Evolutionary conservation across 2,888 invertebrate species (phyloP).

Genomic region (Noctuana brunneofusca): DNA sequence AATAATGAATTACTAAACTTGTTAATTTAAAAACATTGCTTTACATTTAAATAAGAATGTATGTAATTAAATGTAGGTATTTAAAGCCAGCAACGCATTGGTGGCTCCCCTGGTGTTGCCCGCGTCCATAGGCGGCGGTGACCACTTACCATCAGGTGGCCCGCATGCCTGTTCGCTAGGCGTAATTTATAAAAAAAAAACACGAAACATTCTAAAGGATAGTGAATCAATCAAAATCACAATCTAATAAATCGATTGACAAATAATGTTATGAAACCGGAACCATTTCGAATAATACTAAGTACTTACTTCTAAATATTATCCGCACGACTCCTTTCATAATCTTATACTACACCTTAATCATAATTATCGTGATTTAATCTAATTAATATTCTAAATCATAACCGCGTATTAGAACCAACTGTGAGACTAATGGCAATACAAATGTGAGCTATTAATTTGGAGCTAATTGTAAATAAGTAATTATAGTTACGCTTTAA

Average conservation of each 20-base stretch:
- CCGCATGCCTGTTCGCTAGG: too few species aligned
- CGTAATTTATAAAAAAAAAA: not conserved
- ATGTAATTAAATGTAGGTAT: too few species aligned
- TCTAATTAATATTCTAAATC: constrained; percentile 25
- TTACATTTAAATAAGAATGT: too few species aligned
- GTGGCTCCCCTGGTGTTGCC: too few species aligned
- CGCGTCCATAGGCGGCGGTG: too few species aligned
- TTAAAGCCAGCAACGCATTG: too few species aligned
- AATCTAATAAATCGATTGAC: not conserved
- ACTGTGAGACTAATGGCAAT: constrained; percentile 22
- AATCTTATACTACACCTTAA: not conserved
- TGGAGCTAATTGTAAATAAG: constrained; percentile 28
- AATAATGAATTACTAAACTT: too few species aligned
- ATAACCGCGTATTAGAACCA: constrained; percentile 26
- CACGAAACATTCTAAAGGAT: not conserved
- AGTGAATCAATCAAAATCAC: not conserved
- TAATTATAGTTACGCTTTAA: constrained; percentile 21
- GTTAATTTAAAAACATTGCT: too few species aligned
- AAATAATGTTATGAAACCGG: constrained; percentile 11
- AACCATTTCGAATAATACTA: not conserved
- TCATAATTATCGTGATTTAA: constrained; percentile 16
- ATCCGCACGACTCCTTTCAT: constrained; percentile 5
- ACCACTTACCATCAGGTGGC: too few species aligned
- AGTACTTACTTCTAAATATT: not conserved
- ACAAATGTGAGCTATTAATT: constrained; percentile 30